Evolutionary conservation across 2,797 vertebrate species (phyloP), one percentile per base, ranked within the genome.

Genomic region (Buphagus erythrorhynchus): DNA sequence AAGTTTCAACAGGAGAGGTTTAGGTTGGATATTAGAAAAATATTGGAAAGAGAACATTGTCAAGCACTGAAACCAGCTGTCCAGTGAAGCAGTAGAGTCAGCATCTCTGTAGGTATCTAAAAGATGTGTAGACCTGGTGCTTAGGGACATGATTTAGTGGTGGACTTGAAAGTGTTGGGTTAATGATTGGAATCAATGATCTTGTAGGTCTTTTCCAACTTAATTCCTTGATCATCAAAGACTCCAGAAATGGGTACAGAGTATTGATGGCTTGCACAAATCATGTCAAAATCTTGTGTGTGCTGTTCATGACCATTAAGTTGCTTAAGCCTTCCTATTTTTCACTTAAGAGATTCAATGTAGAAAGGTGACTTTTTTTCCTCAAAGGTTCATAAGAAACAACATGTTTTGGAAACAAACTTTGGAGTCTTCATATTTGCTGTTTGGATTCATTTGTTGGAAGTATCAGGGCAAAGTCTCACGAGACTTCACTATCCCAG

Each of bases 101-200:
- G 21, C 33, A 42, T 40, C 17, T 5, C 21, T 54, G 40, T 8
- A 74, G 17, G 12, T 22, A 35, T 31, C 54, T 31, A 28, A 61
- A 61, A 61, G 29, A 46, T 19, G 0, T 7, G 7, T 26, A 46
- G 25, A 38, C 25, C 6, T 3, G 0, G 4, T 40, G 18, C 10
- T 40, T 31, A 52, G 33, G 8, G 14, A 26, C 0, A 1, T 12
- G 13, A 52, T 68, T 76, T 61, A 52, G 24, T 46, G 36, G 6
- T 29, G 38, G 11, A 45, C 13, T 45, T 58, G 13, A 24, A 7
- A 45, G 24, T 25, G 7, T 2, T 58, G n/a, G 22, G 24, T 51
- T 45, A 45, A 29, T 51, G 25, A 24, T 4, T 29, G 26, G 20
- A 51, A 49, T 38, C 16, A 33, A 18, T 51, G 24, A 20, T 24